Evolutionary conservation across 2,888 invertebrate genomes (phyloP).

Genomic region (Drosophila birchii): DNA sequence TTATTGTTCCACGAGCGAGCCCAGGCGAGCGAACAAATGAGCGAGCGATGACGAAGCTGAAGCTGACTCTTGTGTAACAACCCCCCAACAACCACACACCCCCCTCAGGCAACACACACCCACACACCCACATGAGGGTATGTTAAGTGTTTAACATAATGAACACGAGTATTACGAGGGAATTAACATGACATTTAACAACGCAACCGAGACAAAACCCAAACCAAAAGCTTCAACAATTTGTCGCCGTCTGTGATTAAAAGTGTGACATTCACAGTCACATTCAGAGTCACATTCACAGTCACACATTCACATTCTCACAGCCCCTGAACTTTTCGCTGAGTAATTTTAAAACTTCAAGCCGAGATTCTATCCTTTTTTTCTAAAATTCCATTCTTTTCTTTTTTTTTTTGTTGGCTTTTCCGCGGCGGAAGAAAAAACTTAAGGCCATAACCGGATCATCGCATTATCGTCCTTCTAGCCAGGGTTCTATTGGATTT

Average conservation of each 20-base stretch:
- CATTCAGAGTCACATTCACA: background rate
- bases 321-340: slow-evolving; percentile 31
- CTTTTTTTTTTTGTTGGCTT: background rate
- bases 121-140: slow-evolving; percentile 14
- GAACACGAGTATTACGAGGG: slow-evolving; percentile 74
- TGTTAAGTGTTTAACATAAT: slow-evolving; percentile 79
- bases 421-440: slow-evolving; percentile 3
- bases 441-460: slow-evolving; percentile 16
- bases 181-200: slow-evolving; percentile 79
- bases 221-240: slow-evolving; percentile 32
- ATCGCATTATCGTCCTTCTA: slow-evolving; percentile 33
- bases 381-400: background rate
- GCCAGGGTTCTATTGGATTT: slow-evolving; percentile 40
- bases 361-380: slow-evolving; percentile 17
- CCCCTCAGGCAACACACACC: background rate
- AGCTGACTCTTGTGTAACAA: slow-evolving; percentile 32
- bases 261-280: slow-evolving; percentile 37
- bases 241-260: slow-evolving; percentile 52
- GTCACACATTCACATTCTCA: slow-evolving; percentile 9
- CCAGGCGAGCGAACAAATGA: slow-evolving; percentile 25
- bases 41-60: slow-evolving; percentile 40
- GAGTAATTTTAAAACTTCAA: slow-evolving; percentile 39
- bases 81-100: slow-evolving; percentile 10
- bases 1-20: slow-evolving; percentile 58
- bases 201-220: slow-evolving; percentile 49